phyloP scores from a whole-genome alignment of 2,113 vertebrate species.

The Nyctibius bracteatus region DNA sequence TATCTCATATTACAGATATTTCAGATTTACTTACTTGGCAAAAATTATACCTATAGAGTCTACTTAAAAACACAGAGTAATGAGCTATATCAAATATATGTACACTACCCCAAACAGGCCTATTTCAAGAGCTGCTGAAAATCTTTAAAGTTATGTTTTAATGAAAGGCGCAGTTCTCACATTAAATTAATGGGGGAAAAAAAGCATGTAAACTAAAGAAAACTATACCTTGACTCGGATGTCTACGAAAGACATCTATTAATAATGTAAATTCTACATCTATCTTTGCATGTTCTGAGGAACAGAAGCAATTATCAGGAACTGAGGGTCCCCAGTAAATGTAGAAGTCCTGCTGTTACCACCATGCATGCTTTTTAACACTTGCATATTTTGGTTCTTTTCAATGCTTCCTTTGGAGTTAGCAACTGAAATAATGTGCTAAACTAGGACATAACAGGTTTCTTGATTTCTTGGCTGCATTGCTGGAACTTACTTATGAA shows the following conservation, averaged over 20 bases:
- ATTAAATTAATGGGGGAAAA: not conserved
- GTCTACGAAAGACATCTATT: not conserved
- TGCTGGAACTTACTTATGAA: not conserved
- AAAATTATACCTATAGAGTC: not conserved
- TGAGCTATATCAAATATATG: not conserved
- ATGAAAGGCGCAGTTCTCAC: not conserved
- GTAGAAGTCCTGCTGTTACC: too few relatives aligned
- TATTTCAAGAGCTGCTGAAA: not conserved
- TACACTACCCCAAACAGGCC: not conserved
- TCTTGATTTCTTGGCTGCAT: not conserved
- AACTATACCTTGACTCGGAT: not conserved
- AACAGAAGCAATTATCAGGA: not conserved
- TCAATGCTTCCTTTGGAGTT: not conserved
- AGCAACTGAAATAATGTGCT: not conserved
- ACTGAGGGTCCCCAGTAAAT: not conserved
- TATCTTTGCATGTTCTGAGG: not conserved
- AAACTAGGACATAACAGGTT: not conserved
- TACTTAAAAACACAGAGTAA: not conserved
- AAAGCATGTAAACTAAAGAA: not conserved
- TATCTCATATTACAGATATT: not conserved
- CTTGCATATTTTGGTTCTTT: not conserved
- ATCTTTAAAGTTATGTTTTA: not conserved
- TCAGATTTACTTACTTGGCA: conserved; percentile 18
- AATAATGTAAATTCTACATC: not conserved
- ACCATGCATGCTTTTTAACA: not conserved